Evolutionary conservation across 2,797 vertebrate species (phyloP), one percentile per base, ranked within the genome.

Genomic region (Xerus rutilus): DNA sequence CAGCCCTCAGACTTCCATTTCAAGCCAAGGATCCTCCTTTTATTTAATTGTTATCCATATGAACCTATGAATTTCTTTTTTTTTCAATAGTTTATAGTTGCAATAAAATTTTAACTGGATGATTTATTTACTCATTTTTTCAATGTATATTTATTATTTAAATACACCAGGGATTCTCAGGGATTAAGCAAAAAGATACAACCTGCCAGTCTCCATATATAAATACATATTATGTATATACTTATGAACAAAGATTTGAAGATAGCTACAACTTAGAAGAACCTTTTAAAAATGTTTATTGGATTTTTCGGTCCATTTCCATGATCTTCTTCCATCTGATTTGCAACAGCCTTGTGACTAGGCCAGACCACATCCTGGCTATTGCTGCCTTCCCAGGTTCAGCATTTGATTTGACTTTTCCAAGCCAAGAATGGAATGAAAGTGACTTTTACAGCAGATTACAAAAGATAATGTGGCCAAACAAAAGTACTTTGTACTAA

Each of bases 91-190:
- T 18, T 91, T 86, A n/a, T 92, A 84, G 78, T 79, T 15, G 0
- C 64, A 88, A 45, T 77, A 81, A 54, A 79, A 89, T 49, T 89
- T 93, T 87, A 93, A 84, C 89, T 81, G 15, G 79, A 35, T 70
- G 25, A 12, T 39, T 91, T 83, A 45, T 43, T 78, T 76, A 77
- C 67, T 90, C 9, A n/a, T 73, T 74, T 70, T 52, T 21, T 93
- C 39, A 64, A 11, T 86, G 59, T 73, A 25, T 91, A 79, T 86
- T 91, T 74, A 88, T 30, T 86, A 20, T 25, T 57, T 72, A 23
- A 12, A 64, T 43, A 64, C 32, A 21, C 65, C 49, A 92, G 39
- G 13, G 21, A 59, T 32, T 54, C n/a, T 43, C 25, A 70, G 77
- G 49, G 59, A 64, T 65, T 72, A 45, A 89, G 11, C 12, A 45